A percentile compares a stretch with the other conserved stretches of the same genome.
These are phyloP conservation scores for Siniperca obscura DNA, from an alignment of 2,797 vertebrate genomes.

Conservation along the genomic window DNA sequence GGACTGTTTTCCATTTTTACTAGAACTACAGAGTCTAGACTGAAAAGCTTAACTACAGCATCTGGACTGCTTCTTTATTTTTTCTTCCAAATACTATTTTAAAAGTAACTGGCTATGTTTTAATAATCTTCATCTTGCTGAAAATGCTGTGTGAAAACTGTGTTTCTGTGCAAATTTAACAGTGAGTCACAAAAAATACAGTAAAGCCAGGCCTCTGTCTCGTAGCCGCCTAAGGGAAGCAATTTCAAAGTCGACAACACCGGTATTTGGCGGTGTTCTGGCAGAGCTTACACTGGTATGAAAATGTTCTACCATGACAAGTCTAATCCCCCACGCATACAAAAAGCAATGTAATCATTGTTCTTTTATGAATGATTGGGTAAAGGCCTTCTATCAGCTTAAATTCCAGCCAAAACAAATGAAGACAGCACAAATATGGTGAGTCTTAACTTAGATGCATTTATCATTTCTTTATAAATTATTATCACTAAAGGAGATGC, in stretches of 20 bases:
- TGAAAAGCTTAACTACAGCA: neutral
- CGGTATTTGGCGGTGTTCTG: conserved; percentile 57
- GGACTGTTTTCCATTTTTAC: conserved; percentile 15
- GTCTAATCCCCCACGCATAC: conserved; percentile 32
- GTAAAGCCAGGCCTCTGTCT: conserved; percentile 27
- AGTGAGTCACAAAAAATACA: conserved; percentile 28
- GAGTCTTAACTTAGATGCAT: conserved; percentile 21
- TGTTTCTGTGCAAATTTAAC: conserved; percentile 33
- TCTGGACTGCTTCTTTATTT: neutral
- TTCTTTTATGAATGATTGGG: conserved; percentile 29
- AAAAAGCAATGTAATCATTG: conserved; percentile 49
- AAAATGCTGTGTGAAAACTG: conserved; percentile 27
- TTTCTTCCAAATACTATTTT: neutral
- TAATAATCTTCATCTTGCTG: conserved; percentile 6
- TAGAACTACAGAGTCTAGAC: neutral
- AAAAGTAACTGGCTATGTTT: neutral
- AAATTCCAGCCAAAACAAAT: conserved; percentile 44
- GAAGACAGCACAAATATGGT: conserved; percentile 27
- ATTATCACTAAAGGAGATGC: conserved; percentile 1
- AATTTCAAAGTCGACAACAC: conserved; percentile 42
- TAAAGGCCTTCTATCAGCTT: conserved; percentile 40
- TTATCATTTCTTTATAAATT: conserved; percentile 5
- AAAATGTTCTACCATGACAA: conserved; percentile 47
- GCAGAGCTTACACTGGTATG: conserved; percentile 52
- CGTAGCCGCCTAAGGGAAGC: conserved; percentile 39